Base-by-base conservation (phyloP, 2,797 vertebrate species). In the Girardinus metallicus region DNA sequence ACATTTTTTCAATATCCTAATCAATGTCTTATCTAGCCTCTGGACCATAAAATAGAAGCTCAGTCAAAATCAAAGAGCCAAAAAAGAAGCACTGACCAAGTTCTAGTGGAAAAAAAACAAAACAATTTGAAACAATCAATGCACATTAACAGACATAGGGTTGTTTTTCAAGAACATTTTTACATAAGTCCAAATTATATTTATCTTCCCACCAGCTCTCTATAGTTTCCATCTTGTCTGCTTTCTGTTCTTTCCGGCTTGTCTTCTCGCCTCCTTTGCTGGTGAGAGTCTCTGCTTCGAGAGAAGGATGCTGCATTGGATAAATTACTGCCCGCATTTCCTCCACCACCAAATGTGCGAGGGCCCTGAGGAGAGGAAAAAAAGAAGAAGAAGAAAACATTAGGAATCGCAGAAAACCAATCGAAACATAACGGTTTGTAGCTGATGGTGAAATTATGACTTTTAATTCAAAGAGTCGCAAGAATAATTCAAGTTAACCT, bases 311-410 rank as follows among this genome's bases (percentile, higher is more conserved):
- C 86, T 13, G 83, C 93, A 44, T 92, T 95, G 89, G 88, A 96
- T 82, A 99, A 96, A 94, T 99, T 99, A 93, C 96, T 95, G 86
- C 98, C 97, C 74, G 95, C 97, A 78, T 94, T 97, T 78, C 97
- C 97, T 82, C 98, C 98, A 77, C 98, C 98, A 72, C 99, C 98
- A 92, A 99, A 99, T 0, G 97, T 98, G 82, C 98, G 98, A 9
- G 94, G 93, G 83, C 88, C 94, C 95, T 95, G 82, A 86, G 51
- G 80, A 89, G 74, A 55, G 4, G 15, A 8, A 2, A 18, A 64
- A 39, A 82, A 41, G 83, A 78, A 39, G 82, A 68, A 53, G 81
- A 60, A 62, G 87, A 60, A 60, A 4, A 64, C 55, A 64, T 60
- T 18, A 57, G 73, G 15, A 80, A 71, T 83, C 76, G 57, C 55